Conservation (phyloP, 2,113 vertebrate species). For the Panthera tigris region DNA sequence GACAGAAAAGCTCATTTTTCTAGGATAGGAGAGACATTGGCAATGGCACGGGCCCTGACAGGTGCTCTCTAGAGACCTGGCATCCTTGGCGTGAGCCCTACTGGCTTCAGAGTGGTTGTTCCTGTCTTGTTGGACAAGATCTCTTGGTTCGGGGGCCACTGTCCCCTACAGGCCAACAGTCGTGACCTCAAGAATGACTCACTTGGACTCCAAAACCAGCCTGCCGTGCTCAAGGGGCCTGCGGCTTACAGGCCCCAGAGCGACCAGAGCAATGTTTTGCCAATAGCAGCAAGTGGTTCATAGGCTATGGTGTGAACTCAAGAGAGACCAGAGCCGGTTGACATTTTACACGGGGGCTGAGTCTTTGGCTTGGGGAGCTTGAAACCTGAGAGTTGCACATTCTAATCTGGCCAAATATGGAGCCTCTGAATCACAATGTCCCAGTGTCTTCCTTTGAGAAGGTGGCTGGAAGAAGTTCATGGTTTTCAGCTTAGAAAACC, state of each 20-base stretch:
- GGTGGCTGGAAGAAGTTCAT: background rate
- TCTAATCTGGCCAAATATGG: background rate
- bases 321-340: background rate
- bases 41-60: background rate
- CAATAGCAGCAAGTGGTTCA: background rate
- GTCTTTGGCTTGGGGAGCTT: background rate
- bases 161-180: background rate
- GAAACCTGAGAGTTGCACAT: background rate
- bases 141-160: background rate
- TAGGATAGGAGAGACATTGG: background rate
- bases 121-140: background rate
- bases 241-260: background rate
- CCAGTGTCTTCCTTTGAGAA: background rate
- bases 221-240: background rate
- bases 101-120: background rate
- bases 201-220: background rate
- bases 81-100: background rate
- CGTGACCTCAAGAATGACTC: background rate
- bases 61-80: background rate
- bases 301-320: background rate
- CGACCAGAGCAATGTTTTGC: background rate
- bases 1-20: background rate
- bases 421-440: conserved; percentile 27
- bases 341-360: background rate
- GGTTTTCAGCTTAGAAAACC: conserved; percentile 4